phyloP scores from a whole-genome alignment of 2,797 vertebrate genomes.

The Etheostoma nigrum region DNA sequence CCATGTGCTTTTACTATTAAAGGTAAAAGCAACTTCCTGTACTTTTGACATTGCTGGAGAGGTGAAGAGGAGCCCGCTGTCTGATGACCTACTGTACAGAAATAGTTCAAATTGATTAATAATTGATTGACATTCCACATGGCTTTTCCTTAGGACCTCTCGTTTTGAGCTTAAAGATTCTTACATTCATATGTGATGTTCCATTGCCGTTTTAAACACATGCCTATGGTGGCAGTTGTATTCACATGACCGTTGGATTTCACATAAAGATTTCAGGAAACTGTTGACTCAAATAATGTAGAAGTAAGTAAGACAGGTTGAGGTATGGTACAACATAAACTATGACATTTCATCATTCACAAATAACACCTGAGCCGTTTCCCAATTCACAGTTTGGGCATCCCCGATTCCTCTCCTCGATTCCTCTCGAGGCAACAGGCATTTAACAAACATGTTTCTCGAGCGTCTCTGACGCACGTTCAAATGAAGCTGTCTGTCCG shows the following conservation, averaged over 20 bases:
- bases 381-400: too few relatives aligned
- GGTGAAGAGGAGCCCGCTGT: not conserved
- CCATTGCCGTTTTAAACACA: too few relatives aligned
- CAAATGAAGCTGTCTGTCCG: too few relatives aligned
- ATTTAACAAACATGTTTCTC: too few relatives aligned
- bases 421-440: too few relatives aligned
- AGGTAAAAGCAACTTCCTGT: conserved; percentile 17
- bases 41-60: conserved; percentile 14
- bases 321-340: not conserved
- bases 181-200: not conserved
- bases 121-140: conserved; percentile 1
- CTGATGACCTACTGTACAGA: not conserved
- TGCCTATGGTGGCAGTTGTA: too few relatives aligned
- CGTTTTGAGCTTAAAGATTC: not conserved
- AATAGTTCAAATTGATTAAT: not conserved
- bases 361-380: not conserved
- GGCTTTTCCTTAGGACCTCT: not conserved
- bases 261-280: not conserved
- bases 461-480: too few relatives aligned
- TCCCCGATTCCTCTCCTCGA: too few relatives aligned
- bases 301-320: not conserved
- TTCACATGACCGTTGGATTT: too few relatives aligned
- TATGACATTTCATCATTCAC: not conserved
- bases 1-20: not conserved
- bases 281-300: not conserved